These are phyloP conservation scores for Glaucomys volans DNA, from an alignment of 2,113 vertebrate species.

Conservation along the genomic window DNA sequence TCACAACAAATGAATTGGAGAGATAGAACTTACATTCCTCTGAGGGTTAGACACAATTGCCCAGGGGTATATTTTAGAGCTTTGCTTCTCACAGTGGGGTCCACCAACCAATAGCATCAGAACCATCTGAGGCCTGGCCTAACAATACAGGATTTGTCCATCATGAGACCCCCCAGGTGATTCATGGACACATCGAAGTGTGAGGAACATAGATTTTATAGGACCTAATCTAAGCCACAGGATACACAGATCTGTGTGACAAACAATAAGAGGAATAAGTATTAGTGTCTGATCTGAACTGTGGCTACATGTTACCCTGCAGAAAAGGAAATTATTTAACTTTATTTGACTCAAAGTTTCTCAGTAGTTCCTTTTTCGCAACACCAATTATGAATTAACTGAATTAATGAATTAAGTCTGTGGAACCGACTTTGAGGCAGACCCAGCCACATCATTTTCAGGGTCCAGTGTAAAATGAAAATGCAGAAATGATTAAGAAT, in stretches of 20 bases:
- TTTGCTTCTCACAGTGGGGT: neutral
- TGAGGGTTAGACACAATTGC: too few species aligned
- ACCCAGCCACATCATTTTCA: neutral
- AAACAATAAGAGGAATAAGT: neutral
- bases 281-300: neutral
- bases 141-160: neutral
- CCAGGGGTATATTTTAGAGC: accelerated
- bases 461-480: neutral
- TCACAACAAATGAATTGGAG: neutral
- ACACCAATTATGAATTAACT: neutral
- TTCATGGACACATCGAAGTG: accelerated
- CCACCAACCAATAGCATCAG: accelerated
- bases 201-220: neutral
- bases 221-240: neutral
- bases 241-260: too few species aligned
- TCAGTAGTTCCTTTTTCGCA: neutral
- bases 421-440: neutral
- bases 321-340: neutral
- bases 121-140: neutral
- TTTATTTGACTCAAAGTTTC: neutral
- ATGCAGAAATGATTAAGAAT: neutral
- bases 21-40: accelerated
- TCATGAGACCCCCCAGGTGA: neutral
- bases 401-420: neutral
- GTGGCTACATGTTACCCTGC: neutral